These are phyloP conservation scores for Sphenodon punctatus DNA, from an alignment of 2,797 vertebrate genomes.

Conservation along the genomic window DNA sequence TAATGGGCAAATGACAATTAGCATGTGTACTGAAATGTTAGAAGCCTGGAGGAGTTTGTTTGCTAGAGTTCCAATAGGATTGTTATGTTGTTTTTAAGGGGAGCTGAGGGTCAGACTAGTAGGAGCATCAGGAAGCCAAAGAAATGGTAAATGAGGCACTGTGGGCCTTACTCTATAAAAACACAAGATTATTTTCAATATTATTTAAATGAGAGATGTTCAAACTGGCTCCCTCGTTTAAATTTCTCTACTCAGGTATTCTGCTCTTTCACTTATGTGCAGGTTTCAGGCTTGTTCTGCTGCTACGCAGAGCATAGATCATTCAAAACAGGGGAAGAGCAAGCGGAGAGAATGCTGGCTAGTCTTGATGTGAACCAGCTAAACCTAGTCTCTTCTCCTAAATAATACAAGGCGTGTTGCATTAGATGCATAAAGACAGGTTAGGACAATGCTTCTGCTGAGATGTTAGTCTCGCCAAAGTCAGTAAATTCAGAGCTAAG, in stretches of 20 bases:
- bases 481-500: conserved; percentile 17
- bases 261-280: conserved; percentile 43
- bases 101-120: background rate
- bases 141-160: conserved; percentile 27
- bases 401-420: conserved; percentile 20
- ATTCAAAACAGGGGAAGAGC: conserved; percentile 39
- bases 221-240: conserved; percentile 54
- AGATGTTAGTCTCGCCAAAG: conserved; percentile 17
- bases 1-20: conserved; percentile 11
- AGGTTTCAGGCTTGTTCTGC: conserved; percentile 48
- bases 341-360: conserved; percentile 33
- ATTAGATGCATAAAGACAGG: conserved; percentile 30
- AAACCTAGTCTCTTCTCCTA: conserved; percentile 25
- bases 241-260: conserved; percentile 31
- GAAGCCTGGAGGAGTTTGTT: conserved; percentile 3
- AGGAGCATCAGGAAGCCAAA: conserved; percentile 27
- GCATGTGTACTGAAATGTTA: background rate
- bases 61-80: conserved; percentile 9
- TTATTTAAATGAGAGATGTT: conserved; percentile 60
- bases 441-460: conserved; percentile 9
- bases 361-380: conserved; percentile 40
- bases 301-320: conserved; percentile 37
- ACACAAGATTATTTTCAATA: conserved; percentile 26
- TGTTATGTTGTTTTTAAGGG: conserved; percentile 31
- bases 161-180: conserved; percentile 40